These are phyloP conservation scores for Cyprinodon tularosa DNA, from an alignment of 2,113 vertebrate genomes.

Conservation along the genomic window DNA sequence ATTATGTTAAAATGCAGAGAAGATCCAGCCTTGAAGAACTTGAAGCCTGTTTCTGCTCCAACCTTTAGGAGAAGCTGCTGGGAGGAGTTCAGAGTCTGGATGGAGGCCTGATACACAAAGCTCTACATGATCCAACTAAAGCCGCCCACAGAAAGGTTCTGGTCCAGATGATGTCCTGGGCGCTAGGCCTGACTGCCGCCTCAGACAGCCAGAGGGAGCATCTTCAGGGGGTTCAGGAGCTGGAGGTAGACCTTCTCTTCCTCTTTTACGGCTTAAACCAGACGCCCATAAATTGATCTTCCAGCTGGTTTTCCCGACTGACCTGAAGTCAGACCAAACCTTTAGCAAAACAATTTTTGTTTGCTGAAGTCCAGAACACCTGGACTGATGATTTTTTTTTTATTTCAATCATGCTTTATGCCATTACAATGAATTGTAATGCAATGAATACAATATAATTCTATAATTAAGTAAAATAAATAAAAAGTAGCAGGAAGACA, in stretches of 20 bases:
- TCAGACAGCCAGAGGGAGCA: constrained; percentile 56
- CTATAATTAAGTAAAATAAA: no score
- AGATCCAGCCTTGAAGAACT: no score
- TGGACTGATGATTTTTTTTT: neutral
- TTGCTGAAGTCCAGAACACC: neutral
- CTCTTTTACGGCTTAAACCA: neutral
- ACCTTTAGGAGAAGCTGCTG: constrained; percentile 69
- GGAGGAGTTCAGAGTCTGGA: constrained; percentile 63
- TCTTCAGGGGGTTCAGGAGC: constrained; percentile 75
- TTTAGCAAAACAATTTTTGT: neutral
- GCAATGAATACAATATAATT: no score
- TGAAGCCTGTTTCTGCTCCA: neutral
- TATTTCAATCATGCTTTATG: no score
- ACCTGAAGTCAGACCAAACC: neutral
- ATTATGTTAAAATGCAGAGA: no score
- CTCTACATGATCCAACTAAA: constrained; percentile 68
- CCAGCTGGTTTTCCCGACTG: neutral
- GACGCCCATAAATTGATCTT: no score
- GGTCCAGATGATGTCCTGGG: constrained; percentile 79
- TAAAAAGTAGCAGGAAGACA: no score
- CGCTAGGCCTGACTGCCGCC: constrained; percentile 66
- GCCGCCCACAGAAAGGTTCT: constrained; percentile 62
- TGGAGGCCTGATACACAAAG: constrained; percentile 77
- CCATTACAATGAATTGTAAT: no score
- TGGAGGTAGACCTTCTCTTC: constrained; percentile 77